phyloP scores from a whole-genome alignment of 2,113 vertebrate species.

The Cryptomyrus ogoouensis region DNA sequence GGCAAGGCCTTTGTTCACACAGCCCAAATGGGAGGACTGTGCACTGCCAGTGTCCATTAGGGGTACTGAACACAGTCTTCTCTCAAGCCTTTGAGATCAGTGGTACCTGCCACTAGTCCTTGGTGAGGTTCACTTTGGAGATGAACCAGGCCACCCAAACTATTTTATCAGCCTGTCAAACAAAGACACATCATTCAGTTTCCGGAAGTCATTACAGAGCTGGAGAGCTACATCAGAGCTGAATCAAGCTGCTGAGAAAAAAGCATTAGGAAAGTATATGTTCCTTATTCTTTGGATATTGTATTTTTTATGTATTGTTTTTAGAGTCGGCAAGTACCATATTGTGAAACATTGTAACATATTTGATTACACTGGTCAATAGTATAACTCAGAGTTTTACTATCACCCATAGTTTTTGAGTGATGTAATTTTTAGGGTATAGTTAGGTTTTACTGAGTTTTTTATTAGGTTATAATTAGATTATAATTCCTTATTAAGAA shows the following conservation, averaged over 20 bases:
- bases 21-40: not conserved
- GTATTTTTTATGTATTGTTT: not conserved
- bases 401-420: not conserved
- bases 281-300: not conserved
- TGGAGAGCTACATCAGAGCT: not conserved
- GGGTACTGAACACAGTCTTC: not conserved
- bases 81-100: not conserved
- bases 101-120: not conserved
- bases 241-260: not conserved
- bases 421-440: not conserved
- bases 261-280: not conserved
- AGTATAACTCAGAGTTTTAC: not conserved
- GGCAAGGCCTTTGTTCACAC: not conserved
- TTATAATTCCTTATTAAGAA: not conserved
- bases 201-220: not conserved
- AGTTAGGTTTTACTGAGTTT: not conserved
- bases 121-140: not conserved
- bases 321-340: not conserved
- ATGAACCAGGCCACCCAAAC: not conserved
- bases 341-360: not conserved
- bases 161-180: not conserved
- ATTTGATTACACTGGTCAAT: not conserved
- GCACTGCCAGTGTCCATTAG: not conserved
- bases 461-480: not conserved
- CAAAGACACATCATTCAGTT: not conserved